These are phyloP conservation scores for Rapana venosa DNA, from an alignment of 2,888 invertebrate species.

Conservation along the genomic window DNA sequence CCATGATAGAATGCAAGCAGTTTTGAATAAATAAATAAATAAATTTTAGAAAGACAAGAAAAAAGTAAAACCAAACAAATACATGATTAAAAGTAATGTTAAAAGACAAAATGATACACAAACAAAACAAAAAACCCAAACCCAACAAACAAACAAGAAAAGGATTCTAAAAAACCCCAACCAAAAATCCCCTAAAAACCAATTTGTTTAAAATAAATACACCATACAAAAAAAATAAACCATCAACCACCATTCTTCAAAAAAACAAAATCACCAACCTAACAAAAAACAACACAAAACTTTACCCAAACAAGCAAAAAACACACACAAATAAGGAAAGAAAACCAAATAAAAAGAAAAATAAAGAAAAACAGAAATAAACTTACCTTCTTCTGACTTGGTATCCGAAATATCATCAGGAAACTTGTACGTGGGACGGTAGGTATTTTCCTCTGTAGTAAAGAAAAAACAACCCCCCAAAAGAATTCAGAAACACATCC, in stretches of 20 bases:
- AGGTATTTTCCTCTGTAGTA: slow-evolving; percentile 69
- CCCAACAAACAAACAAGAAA: too few species aligned
- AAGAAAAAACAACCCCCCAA: slow-evolving; percentile 30
- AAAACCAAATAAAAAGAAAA: background rate
- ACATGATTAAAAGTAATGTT: background rate
- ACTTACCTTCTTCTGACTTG: slow-evolving; percentile 66
- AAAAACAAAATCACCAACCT: background rate
- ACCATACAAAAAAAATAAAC: too few species aligned
- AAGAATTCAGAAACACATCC: too few species aligned
- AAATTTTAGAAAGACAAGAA: background rate
- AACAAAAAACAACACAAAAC: background rate
- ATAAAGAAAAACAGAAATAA: background rate
- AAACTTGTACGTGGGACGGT: slow-evolving; percentile 74
- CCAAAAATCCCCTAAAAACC: background rate
- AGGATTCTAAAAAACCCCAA: too few species aligned
- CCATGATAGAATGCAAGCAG: too few species aligned
- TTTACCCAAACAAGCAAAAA: background rate
- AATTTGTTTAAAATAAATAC: background rate
- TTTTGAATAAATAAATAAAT: too few species aligned
- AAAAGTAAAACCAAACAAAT: background rate
- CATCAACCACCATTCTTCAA: background rate
- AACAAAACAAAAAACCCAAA: too few species aligned
- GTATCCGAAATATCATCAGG: slow-evolving; percentile 69
- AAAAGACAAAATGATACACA: background rate
- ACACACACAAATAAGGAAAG: background rate